Base-by-base conservation (phyloP, 2,888 invertebrate species). In the Nebria brevicollis region DNA sequence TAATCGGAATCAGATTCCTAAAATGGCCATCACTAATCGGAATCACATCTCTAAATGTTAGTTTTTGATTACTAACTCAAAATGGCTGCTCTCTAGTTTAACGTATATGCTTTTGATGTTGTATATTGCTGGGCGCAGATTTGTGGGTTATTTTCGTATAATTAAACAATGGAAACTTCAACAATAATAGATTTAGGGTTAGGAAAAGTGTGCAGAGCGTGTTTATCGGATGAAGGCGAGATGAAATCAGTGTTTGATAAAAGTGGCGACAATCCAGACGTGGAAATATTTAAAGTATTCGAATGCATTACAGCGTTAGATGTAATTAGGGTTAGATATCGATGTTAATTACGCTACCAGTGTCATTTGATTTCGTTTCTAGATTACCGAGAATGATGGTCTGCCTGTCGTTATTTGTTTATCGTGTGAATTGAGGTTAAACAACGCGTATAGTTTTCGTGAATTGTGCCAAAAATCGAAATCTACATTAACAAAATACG, bases 381-480 rank as follows among this genome's bases (percentile, higher is more conserved):
- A 86, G 86, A 77, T 85, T 11, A 79, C 83, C 70, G 79, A 83
- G 43, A 82, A 84, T 75, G 84, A 84, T 10, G 75, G 81, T 54
- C 75, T 85, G 6, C 85, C 86, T 1, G 83, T 80, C 26, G 83
- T 83, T 77, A 77, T 86, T 13, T 86, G 86, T 76, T 77, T 75
- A 7, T 75, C 76, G 41, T 86, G 86, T 76, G 85, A 85, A 80
- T 84, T 85, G 72, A 86, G 85, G 83, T 82, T 87, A 73, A 84
- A 82, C 65, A 83, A 83, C 34, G 86, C 85, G 8, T 86, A 84
- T 75, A 84, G 85, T 75, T 86, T 86, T 76, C 84, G 85, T 79
- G 84, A 84, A 82, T 82, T 85, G 75, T 84, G 85, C 75, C 84
- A 84, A 76, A 85, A 85, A 83, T 86, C 86, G 7, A 84, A 85